Evolutionary conservation across 2,888 invertebrate genomes (phyloP), one percentile per base, ranked within the genome.

Genomic region (Mycogona germanica): DNA sequence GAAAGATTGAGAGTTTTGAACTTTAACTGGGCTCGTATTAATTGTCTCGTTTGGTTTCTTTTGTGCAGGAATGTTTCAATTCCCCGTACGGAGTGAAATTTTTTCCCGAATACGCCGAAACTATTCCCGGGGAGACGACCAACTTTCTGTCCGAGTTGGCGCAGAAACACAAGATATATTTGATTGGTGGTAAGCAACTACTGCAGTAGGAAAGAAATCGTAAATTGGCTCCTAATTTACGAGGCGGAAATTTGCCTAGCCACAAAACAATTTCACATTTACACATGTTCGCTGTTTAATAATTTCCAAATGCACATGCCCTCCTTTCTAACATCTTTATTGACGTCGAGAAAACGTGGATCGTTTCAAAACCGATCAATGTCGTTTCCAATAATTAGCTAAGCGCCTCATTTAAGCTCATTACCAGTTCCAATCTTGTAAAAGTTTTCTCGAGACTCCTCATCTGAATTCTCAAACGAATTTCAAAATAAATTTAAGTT

Each of bases 71-170:
- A 71, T 93, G 91, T 67, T 96, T 95, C 65, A 96, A 95, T 68
- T 86, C 87, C 17, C 95, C 95, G 0, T 95, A 95, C 70, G 95
- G 93, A 53, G 83, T 83, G 47, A 76, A 64, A 44, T 62, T 61
- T 40, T 93, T 95, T 67, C 73, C 78, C 0, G 79, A 88, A 63
- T 89, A 89, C 70, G 86, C 95, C 0, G 96, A 96, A 69, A 68
- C 71, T 19, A 78, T 96, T 49, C 91, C 92, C 0, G 69, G 93
- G 0, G 78, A 93, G 0, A 78, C 80, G 60, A 87, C 93, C 0
- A 77, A 73, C 28, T 78, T 80, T 29, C 71, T 95, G 29, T 82
- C 87, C 0, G 67, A 76, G 52, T 80, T 82, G 23, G 93, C 95
- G 0, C 81, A 78, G 59, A 80, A 84, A 57, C 77, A 84, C 58